Percentiles rank a stretch among this genome's conserved stretches.
phyloP scores from a whole-genome alignment of 2,113 vertebrate species.

The Centropus unirufus region DNA sequence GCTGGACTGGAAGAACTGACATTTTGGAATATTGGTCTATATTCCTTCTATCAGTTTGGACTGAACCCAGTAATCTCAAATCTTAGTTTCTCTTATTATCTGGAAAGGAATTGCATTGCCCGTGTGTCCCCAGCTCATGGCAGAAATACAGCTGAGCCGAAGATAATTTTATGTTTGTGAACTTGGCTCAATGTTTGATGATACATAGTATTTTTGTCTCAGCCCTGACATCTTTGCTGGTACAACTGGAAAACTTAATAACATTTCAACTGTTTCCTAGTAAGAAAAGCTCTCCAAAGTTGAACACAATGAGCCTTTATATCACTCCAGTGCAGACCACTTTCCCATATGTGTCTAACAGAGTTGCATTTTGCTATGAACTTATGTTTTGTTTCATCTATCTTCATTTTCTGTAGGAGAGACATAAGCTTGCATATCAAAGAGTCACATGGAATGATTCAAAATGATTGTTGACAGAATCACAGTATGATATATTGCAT shows the following conservation, averaged over 20 bases:
- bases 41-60: not conserved
- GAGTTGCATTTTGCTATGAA: not conserved
- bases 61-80: not conserved
- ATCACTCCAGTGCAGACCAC: not conserved
- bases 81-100: not conserved
- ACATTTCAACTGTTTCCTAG: not conserved
- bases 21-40: not conserved
- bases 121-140: not conserved
- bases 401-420: not conserved
- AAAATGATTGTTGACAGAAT: constrained; percentile 44
- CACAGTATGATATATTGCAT: constrained; percentile 3
- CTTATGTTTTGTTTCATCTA: not conserved
- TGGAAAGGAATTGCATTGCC: not conserved
- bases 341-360: not conserved
- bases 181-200: not conserved
- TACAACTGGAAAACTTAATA: not conserved
- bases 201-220: not conserved
- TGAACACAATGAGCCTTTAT: not conserved
- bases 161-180: not conserved
- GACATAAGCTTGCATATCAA: not conserved
- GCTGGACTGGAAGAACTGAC: not conserved
- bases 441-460: constrained; percentile 8
- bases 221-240: not conserved
- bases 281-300: not conserved
- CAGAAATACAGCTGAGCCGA: not conserved